Evolutionary conservation across 64 coral and sea anemone genomes (phyloP).

Genomic region (Hydrozoanthus tunicans): DNA sequence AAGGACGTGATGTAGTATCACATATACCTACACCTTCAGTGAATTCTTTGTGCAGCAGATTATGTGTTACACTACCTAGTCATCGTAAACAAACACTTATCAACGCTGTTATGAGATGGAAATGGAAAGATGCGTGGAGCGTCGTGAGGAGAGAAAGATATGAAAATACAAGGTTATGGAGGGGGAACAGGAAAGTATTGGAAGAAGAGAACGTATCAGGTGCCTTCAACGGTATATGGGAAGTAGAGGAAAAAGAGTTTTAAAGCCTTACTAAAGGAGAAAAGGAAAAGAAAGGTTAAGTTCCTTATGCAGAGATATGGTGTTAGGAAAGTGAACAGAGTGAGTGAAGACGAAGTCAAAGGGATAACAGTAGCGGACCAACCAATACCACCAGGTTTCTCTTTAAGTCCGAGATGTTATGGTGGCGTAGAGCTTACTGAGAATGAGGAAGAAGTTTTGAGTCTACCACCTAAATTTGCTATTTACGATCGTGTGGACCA

Average conservation of each 20-base stretch:
- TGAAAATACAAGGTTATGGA: background rate
- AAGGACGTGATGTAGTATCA: too few species aligned
- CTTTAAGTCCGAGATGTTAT: conserved; percentile 42
- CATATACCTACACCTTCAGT: background rate
- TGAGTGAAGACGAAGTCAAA: too few species aligned
- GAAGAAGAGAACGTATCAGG: background rate
- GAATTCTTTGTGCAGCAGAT: background rate
- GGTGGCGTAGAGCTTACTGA: conserved; percentile 8
- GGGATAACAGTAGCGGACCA: background rate
- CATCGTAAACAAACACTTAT: too few species aligned
- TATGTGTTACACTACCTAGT: too few species aligned
- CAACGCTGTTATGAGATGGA: too few species aligned
- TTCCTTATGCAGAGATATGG: too few species aligned
- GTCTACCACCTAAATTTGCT: conserved; percentile 64
- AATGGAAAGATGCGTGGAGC: too few species aligned
- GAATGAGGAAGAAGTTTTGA: background rate
- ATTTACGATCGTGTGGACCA: conserved; percentile 22
- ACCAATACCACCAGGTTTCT: background rate
- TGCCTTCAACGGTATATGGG: background rate
- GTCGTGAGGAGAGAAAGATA: background rate
- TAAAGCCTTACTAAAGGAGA: background rate
- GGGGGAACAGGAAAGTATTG: background rate
- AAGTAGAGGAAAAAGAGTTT: background rate
- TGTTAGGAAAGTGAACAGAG: too few species aligned
- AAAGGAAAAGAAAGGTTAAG: background rate